Evolutionary conservation across 2,797 vertebrate species (phyloP), one percentile per base, ranked within the genome.

Genomic region (Apogon talboti): DNA sequence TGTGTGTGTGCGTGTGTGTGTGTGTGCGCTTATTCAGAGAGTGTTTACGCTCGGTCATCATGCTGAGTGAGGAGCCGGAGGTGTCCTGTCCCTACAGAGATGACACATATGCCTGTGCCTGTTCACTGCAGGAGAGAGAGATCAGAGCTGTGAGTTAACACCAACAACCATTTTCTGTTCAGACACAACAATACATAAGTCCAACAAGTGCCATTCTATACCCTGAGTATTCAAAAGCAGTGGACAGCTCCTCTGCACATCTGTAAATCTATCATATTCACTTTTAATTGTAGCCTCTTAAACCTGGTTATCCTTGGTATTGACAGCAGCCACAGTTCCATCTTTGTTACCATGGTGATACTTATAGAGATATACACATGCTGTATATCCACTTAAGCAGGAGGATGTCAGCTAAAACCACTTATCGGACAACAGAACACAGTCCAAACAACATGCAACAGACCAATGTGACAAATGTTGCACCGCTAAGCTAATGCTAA

Each of bases 1-100:
- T 42, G 21, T 69, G 7, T 28, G 24, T 28, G 24, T 28, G 24
- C 6, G 24, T 8, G 3, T 66, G 24, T 67, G 7, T 74, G 11
- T 69, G 21, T 71, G 28, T 53, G 0, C 60, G 14, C 19, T 13
- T 55, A 2, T 7, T 28, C 84, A 95, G 93, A 67, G 94, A 94
- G 4, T 95, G 95, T 66, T 84, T 95, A 54, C 91, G 91, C 37
- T 94, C 94, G 15, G 92, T 96, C 55, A 93, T 97, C 82, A 92
- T 92, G 82, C 88, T 94, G 82, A 95, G 94, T 5, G 93, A 95
- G 83, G 95, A 96, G 59, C 95, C 95, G 0, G 92, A 94, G 86
- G 94, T 96, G 68, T 82, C 94, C 28, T 97, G 96, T 66, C 96
- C 95, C 16, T 96, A 93, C 87, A 92, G 95, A 62, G 95, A 96